Conservation (phyloP, 2,113 vertebrate genomes). For the Salvelinus sp. region DNA sequence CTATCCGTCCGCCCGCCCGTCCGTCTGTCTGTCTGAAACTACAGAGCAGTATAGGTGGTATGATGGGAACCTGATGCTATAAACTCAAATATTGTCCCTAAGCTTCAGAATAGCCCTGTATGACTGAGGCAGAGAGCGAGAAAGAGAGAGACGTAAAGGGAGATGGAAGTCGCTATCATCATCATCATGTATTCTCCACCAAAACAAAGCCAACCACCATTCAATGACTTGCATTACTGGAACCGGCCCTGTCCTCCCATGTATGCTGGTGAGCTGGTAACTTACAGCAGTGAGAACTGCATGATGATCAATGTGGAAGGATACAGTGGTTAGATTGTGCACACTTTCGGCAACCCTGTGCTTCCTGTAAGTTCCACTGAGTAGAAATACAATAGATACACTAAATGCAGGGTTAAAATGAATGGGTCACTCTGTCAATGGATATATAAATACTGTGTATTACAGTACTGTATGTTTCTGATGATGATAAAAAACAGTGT, state of each 20-base stretch:
- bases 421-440: no score
- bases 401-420: neutral
- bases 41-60: neutral
- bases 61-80: neutral
- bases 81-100: neutral
- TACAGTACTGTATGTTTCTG: no score
- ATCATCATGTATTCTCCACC: conserved; percentile 39
- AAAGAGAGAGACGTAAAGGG: conserved; percentile 48
- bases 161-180: conserved; percentile 60
- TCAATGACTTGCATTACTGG: neutral
- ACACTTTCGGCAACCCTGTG: conserved; percentile 29
- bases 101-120: neutral
- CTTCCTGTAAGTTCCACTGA: conserved; percentile 35
- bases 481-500: no score
- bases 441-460: no score
- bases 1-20: no score
- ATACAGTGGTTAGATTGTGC: conserved; percentile 8
- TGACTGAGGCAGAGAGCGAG: conserved; percentile 27
- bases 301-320: conserved; percentile 37
- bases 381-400: neutral
- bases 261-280: conserved; percentile 19
- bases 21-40: neutral
- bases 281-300: neutral
- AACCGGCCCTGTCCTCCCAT: conserved; percentile 33
- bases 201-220: conserved; percentile 33